Conservation (phyloP, 2,113 vertebrate species). For the Pelusios castaneus region DNA sequence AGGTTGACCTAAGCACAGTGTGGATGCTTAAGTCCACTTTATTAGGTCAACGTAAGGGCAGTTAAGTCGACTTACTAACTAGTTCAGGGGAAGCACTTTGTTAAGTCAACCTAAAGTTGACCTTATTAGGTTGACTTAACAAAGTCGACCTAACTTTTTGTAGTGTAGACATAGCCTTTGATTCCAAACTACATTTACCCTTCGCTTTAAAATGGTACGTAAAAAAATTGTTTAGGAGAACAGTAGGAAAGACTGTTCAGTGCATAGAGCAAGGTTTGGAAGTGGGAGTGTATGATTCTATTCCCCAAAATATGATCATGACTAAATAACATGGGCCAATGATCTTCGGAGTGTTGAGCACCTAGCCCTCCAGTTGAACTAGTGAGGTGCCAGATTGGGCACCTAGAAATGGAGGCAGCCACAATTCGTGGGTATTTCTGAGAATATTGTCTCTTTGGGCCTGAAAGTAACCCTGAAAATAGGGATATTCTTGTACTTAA, state of each 20-base stretch:
- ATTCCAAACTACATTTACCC: neutral
- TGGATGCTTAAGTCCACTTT: no score
- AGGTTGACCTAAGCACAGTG: no score
- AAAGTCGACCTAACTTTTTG: no score
- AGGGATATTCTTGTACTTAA: neutral
- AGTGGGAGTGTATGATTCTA: neutral
- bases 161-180: no score
- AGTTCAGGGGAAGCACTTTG: no score
- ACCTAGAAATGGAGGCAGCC: neutral
- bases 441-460: neutral
- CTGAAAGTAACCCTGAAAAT: neutral
- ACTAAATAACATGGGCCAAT: neutral
- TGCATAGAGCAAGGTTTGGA: neutral
- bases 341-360: neutral
- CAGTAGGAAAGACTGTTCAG: neutral
- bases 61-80: no score
- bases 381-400: rapidly evolving
- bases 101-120: no score
- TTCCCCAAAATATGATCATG: neutral
- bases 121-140: no score
- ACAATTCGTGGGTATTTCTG: neutral
- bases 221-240: neutral
- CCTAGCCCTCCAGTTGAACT: neutral
- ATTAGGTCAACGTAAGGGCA: no score
- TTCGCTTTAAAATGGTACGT: neutral